Evolutionary conservation across 2,888 invertebrate species (phyloP), one percentile per base, ranked within the genome.

Genomic region (Sceliomorpha sp.): DNA sequence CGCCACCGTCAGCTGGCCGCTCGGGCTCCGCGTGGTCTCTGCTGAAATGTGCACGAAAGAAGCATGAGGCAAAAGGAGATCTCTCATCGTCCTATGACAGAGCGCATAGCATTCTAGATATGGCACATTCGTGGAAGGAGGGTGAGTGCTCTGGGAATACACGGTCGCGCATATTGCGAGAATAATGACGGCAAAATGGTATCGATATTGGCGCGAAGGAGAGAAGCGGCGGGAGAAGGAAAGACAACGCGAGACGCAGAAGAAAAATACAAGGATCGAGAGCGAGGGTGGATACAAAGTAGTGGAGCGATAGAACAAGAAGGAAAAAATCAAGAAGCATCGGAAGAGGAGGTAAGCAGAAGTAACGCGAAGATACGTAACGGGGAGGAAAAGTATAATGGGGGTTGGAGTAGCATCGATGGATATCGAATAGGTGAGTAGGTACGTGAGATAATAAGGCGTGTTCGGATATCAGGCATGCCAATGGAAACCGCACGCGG

Each of bases 381-480:
- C 24, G 73, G 45, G 67, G 72, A 62, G 72, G 69, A 74, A 70
- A 76, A 80, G 70, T 70, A 75, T 77, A 82, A 79, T 78, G 73
- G 74, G 71, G 71, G 74, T 47, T 34, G 60, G 55, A 42, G 40
- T 66, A 72, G 70, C 78, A 82, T 85, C 84, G 82, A 85, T 83
- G 82, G 80, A 77, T 81, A 84, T 83, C 81, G 82, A 82, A 81
- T 82, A 85, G 81, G 79, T 78, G 79, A 81, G 78, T 78, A 80
- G 80, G 79, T 84, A 86, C 85, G 86, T 84, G 86, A 86, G 84
- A 86, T 86, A 86, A 86, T 86, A 86, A 86, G 86, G 84, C 81
- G 80, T 79, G 81, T 79, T 79, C 74, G 77, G 76, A 81, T 64
- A 74, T 74, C 73, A 74, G 70, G 71, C 79, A 84, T 81, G 81